Percentiles rank a stretch among this genome's conserved stretches.
phyloP scores from a whole-genome alignment of 1,140 invertebrate genomes.

The Oreohelix idahoensis region DNA sequence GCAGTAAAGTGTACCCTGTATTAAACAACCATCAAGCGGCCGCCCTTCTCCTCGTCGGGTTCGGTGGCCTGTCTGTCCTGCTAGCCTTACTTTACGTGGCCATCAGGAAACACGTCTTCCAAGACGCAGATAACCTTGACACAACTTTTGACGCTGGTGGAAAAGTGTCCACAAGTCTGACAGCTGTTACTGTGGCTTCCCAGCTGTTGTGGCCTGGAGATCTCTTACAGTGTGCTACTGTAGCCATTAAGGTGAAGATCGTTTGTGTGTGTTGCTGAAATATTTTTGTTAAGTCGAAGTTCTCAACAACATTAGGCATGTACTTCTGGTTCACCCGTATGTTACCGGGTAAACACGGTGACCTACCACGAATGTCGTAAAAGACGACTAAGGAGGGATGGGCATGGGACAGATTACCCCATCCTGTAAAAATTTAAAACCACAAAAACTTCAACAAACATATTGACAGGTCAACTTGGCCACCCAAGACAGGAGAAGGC shows the following conservation, averaged over 20 bases:
- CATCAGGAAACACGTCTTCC: conserved; percentile 62
- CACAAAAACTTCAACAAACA: too few species aligned
- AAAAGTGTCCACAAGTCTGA: conserved; percentile 58
- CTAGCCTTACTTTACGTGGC: conserved; percentile 62
- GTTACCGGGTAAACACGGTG: too few species aligned
- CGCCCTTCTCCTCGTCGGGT: conserved; percentile 57
- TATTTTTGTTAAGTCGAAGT: too few species aligned
- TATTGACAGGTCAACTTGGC: too few species aligned
- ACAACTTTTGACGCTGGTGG: conserved; percentile 72
- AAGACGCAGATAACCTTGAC: conserved; percentile 65
- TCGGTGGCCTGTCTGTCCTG: conserved; percentile 63
- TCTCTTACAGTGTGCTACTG: conserved; percentile 60
- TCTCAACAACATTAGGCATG: too few species aligned
- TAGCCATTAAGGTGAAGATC: conserved; percentile 56
- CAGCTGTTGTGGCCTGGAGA: conserved; percentile 63
- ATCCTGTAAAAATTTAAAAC: too few species aligned
- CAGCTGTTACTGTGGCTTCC: conserved; percentile 61
- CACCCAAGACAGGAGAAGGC: too few species aligned
- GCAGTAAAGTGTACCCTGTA: conserved; percentile 41
- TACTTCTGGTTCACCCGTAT: too few species aligned
- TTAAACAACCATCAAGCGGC: conserved; percentile 57
- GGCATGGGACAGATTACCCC: too few species aligned
- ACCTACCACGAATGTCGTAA: too few species aligned
- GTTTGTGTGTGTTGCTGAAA: neutral
- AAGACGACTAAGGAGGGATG: too few species aligned